These are phyloP conservation scores for Epinephelus awoara DNA, from an alignment of 2,797 vertebrate genomes.

Conservation along the genomic window DNA sequence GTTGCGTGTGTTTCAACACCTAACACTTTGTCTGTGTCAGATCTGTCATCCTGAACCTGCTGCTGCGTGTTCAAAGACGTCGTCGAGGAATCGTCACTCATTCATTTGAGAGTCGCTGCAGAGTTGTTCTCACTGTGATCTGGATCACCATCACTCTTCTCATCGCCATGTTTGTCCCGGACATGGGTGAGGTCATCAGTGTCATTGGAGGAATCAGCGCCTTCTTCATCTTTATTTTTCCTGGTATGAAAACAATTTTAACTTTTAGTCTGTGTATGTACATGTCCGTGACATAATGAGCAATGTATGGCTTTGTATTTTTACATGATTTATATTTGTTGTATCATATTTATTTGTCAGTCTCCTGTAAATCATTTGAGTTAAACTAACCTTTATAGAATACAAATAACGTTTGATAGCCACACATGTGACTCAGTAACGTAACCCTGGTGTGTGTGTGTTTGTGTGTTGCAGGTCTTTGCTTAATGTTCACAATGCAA, in stretches of 20 bases:
- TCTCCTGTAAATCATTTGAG: background rate
- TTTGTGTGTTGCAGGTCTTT: constrained; percentile 88
- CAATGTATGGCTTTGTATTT: constrained; percentile 2
- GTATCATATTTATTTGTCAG: background rate
- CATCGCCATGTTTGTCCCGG: constrained; percentile 91
- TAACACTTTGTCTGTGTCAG: constrained; percentile 72
- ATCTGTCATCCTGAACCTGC: constrained; percentile 90
- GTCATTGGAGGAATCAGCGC: constrained; percentile 94
- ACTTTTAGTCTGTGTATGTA: background rate
- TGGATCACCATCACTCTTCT: constrained; percentile 90
- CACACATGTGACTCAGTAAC: background rate
- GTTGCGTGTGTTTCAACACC: background rate
- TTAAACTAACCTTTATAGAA: background rate
- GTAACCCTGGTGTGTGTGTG: background rate
- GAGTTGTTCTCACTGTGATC: constrained; percentile 85
- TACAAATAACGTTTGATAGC: background rate
- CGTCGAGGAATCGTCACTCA: constrained; percentile 30
- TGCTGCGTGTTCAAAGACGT: constrained; percentile 75
- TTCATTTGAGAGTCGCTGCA: constrained; percentile 79
- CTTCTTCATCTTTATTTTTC: constrained; percentile 98
- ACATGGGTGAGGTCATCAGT: constrained; percentile 93
- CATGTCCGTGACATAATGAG: background rate
- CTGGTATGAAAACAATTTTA: constrained; percentile 83
- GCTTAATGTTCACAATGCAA: constrained; percentile 90
- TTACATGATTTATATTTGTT: background rate